Evolutionary conservation across 2,113 vertebrate genomes (phyloP).

Genomic region (Syngnathus typhle): DNA sequence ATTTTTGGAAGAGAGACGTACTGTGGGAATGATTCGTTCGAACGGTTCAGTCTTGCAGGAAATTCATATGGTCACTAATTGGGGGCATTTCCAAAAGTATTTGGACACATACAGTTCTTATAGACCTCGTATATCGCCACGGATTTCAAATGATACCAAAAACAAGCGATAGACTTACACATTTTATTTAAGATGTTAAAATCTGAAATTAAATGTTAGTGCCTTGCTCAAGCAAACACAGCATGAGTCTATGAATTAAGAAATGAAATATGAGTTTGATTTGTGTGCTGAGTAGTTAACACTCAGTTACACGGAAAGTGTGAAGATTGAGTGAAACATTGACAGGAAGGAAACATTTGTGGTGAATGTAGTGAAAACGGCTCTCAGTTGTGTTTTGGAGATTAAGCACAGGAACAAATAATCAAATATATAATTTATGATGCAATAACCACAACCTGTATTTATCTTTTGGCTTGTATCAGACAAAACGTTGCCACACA

Average conservation of each 20-base stretch:
- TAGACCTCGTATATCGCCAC: not conserved
- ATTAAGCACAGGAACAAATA: slow-evolving; percentile 21
- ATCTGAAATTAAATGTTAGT: too few relatives aligned
- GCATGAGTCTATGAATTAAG: not conserved
- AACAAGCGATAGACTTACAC: not conserved
- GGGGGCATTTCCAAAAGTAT: not conserved
- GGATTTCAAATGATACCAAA: not conserved
- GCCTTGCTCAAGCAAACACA: not conserved
- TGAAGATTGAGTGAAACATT: slow-evolving; percentile 15
- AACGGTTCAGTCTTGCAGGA: slow-evolving; percentile 7
- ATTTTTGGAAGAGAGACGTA: slow-evolving; percentile 28
- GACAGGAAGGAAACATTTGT: slow-evolving; percentile 61
- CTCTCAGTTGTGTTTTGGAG: slow-evolving; percentile 25
- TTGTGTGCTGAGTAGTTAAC: not conserved
- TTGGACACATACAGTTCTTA: not conserved
- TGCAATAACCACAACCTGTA: not conserved
- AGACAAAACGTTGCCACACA: slow-evolving; percentile 9
- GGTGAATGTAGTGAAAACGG: slow-evolving; percentile 47
- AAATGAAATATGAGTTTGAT: too few relatives aligned
- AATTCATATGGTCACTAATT: slow-evolving; percentile 8
- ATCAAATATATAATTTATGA: slow-evolving; percentile 18
- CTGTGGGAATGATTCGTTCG: slow-evolving; percentile 8
- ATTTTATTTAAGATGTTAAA: not conserved
- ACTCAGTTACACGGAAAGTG: slow-evolving; percentile 2
- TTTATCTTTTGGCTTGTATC: not conserved